Evolutionary conservation across 2,888 invertebrate species (phyloP), one percentile per base, ranked within the genome.

Genomic region (Dastarcus helophoroides): DNA sequence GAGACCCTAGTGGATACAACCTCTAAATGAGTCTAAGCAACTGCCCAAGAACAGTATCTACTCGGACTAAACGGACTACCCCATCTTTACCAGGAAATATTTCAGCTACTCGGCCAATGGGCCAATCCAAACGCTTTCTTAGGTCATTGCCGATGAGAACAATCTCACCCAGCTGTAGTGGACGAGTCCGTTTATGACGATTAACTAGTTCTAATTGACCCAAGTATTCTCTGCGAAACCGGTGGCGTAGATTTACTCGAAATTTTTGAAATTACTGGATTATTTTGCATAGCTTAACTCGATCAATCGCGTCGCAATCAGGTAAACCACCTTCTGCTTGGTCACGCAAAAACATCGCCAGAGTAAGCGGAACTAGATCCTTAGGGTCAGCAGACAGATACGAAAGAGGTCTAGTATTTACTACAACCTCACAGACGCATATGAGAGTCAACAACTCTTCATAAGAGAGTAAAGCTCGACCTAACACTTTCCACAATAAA

Each of bases 401-500:
- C 6, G 43, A 42, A 14, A 44, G 17, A 6, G 43, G 43, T 32
- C 58, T 38, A 2, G 49, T 41, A 40, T 61, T 60, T 5, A 60
- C 25, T 1, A 44, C 38, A 2, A 42, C 35, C 37, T 61, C 58
- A 22, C 48, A 46, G 32, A 60, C 43, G 24, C 38, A 43, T 3
- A 46, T 6, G n/a, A 42, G 6, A 12, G 45, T 44, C 23, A 38
- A 14, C 14, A 46, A 21, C n/a, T 46, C 55, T 45, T 54, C 31
- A 37, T 41, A 40, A 40, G 41, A 29, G 25, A 36, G 19, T 14
- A 44, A 44, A 3, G 50, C 42, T 22, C 44, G 46, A 6, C 60
- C 56, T 2, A 63, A 35, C 4, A 52, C 41, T 29, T 49, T 44
- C 8, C 51, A 32, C 9, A 63, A 32, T 6, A 59, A 29, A 6